phyloP scores from a whole-genome alignment of 2,113 vertebrate genomes.

The Colossoma macropomum region DNA sequence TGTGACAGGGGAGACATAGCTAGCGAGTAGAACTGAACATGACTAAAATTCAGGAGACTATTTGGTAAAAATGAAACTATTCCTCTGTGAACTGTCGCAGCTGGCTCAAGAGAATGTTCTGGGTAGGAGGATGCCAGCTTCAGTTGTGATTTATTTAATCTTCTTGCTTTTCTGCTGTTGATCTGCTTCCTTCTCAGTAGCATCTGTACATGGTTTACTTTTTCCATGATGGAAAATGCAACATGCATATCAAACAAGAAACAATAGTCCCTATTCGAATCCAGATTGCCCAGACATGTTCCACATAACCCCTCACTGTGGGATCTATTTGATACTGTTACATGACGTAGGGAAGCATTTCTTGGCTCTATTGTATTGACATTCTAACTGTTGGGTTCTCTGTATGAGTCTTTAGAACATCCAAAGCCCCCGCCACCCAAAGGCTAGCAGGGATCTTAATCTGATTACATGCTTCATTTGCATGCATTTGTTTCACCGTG shows the following conservation, averaged over 20 bases:
- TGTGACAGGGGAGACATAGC: too few relatives aligned
- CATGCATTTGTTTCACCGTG: slow-evolving; percentile 94
- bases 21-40: too few relatives aligned
- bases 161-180: not conserved
- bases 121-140: too few relatives aligned
- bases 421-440: not conserved
- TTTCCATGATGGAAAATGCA: slow-evolving; percentile 39
- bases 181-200: not conserved
- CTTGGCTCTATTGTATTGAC: not conserved
- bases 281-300: not conserved
- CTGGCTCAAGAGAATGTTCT: too few relatives aligned
- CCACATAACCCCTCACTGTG: not conserved
- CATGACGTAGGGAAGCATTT: not conserved
- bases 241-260: slow-evolving; percentile 18
- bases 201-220: slow-evolving; percentile 27
- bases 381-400: not conserved
- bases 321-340: not conserved
- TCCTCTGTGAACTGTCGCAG: not conserved
- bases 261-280: not conserved
- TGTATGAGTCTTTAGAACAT: not conserved
- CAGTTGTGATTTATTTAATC: not conserved
- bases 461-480: slow-evolving; percentile 99
- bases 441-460: slow-evolving; percentile 82
- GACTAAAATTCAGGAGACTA: too few relatives aligned
- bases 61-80: not conserved